Base-by-base conservation (phyloP, 2,888 invertebrate genomes). In the Drosophila conformis region DNA sequence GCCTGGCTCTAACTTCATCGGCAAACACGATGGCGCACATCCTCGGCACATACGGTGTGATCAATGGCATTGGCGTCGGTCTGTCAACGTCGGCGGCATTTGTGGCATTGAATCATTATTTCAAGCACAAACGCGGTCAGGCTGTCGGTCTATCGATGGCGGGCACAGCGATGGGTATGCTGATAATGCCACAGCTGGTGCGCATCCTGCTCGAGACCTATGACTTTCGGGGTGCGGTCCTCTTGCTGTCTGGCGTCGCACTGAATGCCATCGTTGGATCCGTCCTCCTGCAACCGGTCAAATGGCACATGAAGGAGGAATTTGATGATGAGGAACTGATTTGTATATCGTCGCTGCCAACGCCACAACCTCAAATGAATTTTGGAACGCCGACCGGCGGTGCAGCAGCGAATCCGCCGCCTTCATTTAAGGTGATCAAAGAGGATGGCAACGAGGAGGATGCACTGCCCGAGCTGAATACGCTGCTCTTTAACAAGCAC, bases 101-200 rank as follows among this genome's bases (percentile, higher is more conserved):
- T 92, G 96, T 97, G 13, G 96, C 97, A 0, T 93, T 97, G 4
- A 97, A 96, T 92, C 95, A 96, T 88, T 97, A 96, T 91, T 97
- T 97, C 91, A 94, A 95, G 21, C 95, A 96, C 91, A 95, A 96
- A 91, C 95, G 97, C 29, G 96, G 97, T 0, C 96, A 96, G 91
- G 97, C 97, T 0, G 96, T 97, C 10, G 97, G 97, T 0, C 93
- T 96, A 31, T 96, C 96, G 0, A 95, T 97, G 95, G 96, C 96
- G 1, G 97, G 97, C 0, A 96, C 96, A 0, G 96, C 96, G 6
- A 94, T 97, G 82, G 97, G 96, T 5, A 95, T 96, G 94, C 95
- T 97, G 94, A 94, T 96, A 70, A 96, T 97, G 95, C 97, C 97
- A 1, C 97, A 97, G 91, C 94, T 96, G 70, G 96, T 96, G 71